phyloP scores from a whole-genome alignment of 2,888 invertebrate species.

The Ectemnius continuus region DNA sequence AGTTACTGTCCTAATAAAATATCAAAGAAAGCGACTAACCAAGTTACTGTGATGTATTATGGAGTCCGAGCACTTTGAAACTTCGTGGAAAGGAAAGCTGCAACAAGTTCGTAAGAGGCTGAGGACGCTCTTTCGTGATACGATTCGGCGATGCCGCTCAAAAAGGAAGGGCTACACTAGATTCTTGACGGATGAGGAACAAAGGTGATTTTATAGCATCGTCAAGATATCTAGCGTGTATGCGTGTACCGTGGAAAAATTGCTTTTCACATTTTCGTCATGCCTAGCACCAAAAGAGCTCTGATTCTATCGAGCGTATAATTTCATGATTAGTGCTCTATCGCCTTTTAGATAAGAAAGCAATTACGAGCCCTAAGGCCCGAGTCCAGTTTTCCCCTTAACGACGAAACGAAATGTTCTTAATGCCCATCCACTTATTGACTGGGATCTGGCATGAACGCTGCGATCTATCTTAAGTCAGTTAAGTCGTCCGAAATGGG shows the following conservation, averaged over 20 bases:
- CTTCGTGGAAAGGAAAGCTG: constrained; percentile 71
- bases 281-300: neutral
- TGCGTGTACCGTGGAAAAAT: too few relatives aligned
- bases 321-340: neutral
- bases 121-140: constrained; percentile 61
- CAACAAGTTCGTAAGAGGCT: constrained; percentile 66
- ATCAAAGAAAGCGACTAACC: neutral
- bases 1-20: neutral
- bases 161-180: constrained; percentile 82
- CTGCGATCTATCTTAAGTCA: too few relatives aligned
- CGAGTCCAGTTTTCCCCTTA: too few relatives aligned
- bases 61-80: constrained; percentile 71
- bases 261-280: too few relatives aligned
- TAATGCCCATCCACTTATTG: too few relatives aligned
- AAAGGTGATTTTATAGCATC: constrained; percentile 79
- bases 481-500: too few relatives aligned
- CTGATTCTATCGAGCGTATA: neutral
- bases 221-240: neutral
- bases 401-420: too few relatives aligned
- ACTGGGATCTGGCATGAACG: too few relatives aligned
- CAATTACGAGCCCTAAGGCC: too few relatives aligned
- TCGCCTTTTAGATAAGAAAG: neutral
- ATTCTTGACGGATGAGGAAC: constrained; percentile 85
- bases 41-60: constrained; percentile 35
- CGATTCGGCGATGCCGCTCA: constrained; percentile 71